Base-by-base conservation (phyloP, 2,888 invertebrate species). In the Drosophila meridionalis region DNA sequence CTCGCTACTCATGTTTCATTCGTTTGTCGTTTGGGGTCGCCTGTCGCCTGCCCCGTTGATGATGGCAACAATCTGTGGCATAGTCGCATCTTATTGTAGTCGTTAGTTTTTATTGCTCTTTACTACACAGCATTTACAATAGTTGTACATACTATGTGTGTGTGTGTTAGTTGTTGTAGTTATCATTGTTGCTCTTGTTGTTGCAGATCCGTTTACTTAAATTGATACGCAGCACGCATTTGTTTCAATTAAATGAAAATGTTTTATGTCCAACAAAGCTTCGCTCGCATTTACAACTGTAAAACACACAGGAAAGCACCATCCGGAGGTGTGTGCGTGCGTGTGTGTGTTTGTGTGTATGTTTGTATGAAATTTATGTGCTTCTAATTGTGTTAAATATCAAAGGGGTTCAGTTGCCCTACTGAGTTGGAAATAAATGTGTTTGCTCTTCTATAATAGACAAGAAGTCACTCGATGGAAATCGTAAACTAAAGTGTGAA, bases 171-270 rank as follows among this genome's bases (percentile, higher is more conserved):
- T 20, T 20, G 20, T 53, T 53, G 59, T 58, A 47, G 66, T 59
- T 26, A 30, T 56, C 45, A 30, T 65, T 55, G 32, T 61, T 73
- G 61, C 42, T 70, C 71, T 55, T 62, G 55, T 40, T 40, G 55
- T 62, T 57, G 67, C 55, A 30, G 66, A 64, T 63, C 58, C 61
- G 70, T 73, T 74, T 69, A 67, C 83, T 70, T 83, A 87, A 87
- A 87, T 89, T 87, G 90, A 87, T 87, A 89, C 90, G 86, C 88
- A 88, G 90, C 86, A 87, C 86, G 90, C 86, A 87, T 87, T 89
- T 87, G 88, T 87, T 87, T 87, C 86, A 87, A 87, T 87, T 87
- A 89, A 87, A 87, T 87, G 86, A 87, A 81, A 87, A 89, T 87
- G 90, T 78, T 89, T 87, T 76, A 78, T 87, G 73, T 79, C 84